Evolutionary conservation across 2,113 vertebrate genomes (phyloP).

Genomic region (Charadrius vociferus): DNA sequence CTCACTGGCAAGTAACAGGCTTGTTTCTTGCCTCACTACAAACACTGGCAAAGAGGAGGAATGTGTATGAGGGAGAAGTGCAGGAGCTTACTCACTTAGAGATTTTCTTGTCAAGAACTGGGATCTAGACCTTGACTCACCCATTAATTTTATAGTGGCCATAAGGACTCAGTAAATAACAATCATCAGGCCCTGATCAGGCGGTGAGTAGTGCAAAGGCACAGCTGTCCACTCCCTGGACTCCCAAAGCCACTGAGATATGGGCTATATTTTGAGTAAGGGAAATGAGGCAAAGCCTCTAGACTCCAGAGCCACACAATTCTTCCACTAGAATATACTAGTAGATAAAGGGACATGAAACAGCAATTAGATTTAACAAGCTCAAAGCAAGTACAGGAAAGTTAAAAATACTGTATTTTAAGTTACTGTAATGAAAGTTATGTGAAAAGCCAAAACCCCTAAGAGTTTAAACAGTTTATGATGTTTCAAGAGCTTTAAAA

Average conservation of each 20-base stretch:
- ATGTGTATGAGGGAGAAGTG: background rate
- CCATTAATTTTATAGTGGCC: background rate
- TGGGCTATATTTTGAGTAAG: background rate
- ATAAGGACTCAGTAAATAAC: background rate
- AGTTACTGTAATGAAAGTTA: background rate
- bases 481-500: background rate
- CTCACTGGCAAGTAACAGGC: background rate
- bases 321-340: background rate
- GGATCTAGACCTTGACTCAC: background rate
- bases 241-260: background rate
- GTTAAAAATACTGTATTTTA: background rate
- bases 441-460: background rate
- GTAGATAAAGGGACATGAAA: background rate
- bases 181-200: background rate
- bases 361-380: background rate
- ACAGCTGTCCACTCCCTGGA: fast-evolving
- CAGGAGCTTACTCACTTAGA: background rate
- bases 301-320: background rate
- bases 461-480: background rate
- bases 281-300: background rate
- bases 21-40: background rate
- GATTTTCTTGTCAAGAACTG: background rate
- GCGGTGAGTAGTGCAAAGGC: background rate
- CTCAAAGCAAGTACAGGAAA: background rate
- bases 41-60: background rate